Conservation (phyloP, 2,113 vertebrate species). For the Loxodonta africana region DNA sequence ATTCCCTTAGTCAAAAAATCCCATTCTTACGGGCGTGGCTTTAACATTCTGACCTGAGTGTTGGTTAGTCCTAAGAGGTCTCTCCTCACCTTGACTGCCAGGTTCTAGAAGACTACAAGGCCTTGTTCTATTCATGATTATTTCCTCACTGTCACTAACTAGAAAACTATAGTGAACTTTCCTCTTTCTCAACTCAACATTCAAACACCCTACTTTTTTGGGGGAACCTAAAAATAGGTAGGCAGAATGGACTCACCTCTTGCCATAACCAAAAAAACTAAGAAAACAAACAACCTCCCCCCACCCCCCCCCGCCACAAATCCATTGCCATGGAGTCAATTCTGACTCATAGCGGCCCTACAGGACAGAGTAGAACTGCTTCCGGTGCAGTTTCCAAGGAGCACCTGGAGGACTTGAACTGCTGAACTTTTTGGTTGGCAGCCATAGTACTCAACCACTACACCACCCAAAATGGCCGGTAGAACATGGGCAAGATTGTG, state of each 20-base stretch:
- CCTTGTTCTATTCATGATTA: not conserved
- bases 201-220: not conserved
- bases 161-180: not conserved
- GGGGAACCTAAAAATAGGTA: not conserved
- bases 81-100: not conserved
- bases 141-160: not conserved
- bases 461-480: not conserved
- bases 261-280: not conserved
- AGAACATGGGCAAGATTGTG: not conserved
- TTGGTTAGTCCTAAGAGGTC: not conserved
- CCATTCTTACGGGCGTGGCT: not conserved
- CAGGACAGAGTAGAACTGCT: no score
- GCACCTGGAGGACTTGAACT: no score
- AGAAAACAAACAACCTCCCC: no score
- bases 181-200: not conserved
- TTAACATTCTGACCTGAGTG: not conserved
- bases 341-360: no score
- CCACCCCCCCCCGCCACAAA: no score
- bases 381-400: no score
- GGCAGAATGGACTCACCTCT: not conserved
- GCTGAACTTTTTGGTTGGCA: no score
- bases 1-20: not conserved
- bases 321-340: no score
- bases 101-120: not conserved
- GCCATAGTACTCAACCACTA: no score